Evolutionary conservation across 2,113 vertebrate genomes (phyloP).

Genomic region (Tilapia sparmanii): DNA sequence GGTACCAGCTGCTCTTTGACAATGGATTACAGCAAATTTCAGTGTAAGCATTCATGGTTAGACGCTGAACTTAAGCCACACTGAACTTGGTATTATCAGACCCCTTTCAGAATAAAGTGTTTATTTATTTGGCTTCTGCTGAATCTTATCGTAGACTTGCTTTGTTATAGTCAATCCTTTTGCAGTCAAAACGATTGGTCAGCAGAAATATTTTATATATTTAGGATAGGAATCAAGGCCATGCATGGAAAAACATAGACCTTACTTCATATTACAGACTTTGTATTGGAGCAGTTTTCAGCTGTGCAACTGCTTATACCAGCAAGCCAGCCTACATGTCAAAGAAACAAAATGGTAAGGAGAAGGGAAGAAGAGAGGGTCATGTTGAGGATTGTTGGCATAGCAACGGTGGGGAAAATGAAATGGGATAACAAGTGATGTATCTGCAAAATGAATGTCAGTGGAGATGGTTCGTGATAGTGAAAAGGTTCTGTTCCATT

Average conservation of each 20-base stretch:
- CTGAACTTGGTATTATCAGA: background rate
- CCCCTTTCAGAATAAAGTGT: background rate
- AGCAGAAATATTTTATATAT: background rate
- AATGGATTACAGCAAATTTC: background rate
- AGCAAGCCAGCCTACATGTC: background rate
- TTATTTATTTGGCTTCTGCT: background rate
- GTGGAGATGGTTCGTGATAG: conserved; percentile 11
- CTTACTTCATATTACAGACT: background rate
- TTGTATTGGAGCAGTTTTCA: background rate
- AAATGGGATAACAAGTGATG: conserved; percentile 12
- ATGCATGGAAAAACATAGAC: background rate
- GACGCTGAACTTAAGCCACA: background rate
- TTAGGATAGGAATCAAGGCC: background rate
- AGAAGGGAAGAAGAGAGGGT: background rate
- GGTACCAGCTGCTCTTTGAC: background rate
- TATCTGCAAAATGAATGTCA: conserved; percentile 10
- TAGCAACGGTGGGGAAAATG: background rate
- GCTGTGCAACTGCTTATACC: background rate
- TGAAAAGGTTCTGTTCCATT: conserved; percentile 19
- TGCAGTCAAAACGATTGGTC: background rate
- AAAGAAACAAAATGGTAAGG: background rate
- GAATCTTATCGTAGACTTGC: background rate
- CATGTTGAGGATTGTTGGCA: conserved; percentile 1
- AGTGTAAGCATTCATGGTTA: background rate
- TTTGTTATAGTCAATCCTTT: background rate